Base-by-base conservation (phyloP, 2,797 vertebrate species). In the Natrix natrix region DNA sequence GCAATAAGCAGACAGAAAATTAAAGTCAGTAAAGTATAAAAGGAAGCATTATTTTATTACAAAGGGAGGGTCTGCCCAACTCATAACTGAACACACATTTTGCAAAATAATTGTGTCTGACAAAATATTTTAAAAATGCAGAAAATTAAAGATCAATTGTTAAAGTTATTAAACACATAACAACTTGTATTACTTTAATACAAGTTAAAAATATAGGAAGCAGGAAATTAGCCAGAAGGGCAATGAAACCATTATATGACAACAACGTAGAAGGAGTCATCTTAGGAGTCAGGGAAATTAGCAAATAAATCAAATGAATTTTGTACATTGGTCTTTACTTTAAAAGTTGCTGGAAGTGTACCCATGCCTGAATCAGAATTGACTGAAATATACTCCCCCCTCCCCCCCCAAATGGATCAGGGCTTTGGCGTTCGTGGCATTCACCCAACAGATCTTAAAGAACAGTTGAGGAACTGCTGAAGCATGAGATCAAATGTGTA, bases 1-100 rank as follows among this genome's bases (percentile, higher is more conserved):
- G 55, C 59, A 48, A 54, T 57, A 87, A 87, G 32, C 48, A 54
- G 3, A 87, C 37, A 43, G 24, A 56, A n/a, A 78, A 43, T 69
- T 74, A 28, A 92, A 56, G 37, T 43, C 55, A 78, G 87, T 7
- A 92, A 57, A 69, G 63, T 92, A 90, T 93, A 90, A 90, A 90
- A 48, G 32, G 54, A 54, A 93, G 57, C 24, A 93, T 87, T 59
- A 92, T 90, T 92, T 90, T 59, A 86, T 90, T 55, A 66, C 57
- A 87, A 90, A 87, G 89, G 48, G 55, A 17, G 92, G 32, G 28
- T 54, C 48, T 87, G 60, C 22, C 37, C 69, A 90, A 57, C 32
- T n/a, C 22, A 26, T 32, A 16, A 86, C 17, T 48, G 32, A 78
- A 43, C 17, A 20, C 57, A 56, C 22, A 92, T 83, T 89, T 89